Evolutionary conservation across 2,113 vertebrate genomes (phyloP), one percentile per base, ranked within the genome.

Genomic region (Grammomys surdaster): DNA sequence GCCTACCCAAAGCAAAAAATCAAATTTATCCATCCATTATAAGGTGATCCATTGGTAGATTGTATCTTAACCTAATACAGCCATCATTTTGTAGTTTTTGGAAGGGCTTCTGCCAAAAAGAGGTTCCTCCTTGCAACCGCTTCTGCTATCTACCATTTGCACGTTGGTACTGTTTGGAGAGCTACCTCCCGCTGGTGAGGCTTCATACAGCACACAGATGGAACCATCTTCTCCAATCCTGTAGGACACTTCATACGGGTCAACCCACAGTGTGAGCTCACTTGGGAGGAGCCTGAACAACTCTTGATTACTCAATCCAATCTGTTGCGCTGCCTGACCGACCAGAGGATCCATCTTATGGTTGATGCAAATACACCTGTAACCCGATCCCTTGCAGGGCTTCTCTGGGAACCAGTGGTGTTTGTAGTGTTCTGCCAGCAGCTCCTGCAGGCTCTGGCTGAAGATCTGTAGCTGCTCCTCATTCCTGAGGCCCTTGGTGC

Each of bases 261-360:
- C 99, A 93, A 99, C 99, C 99, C 99, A 99, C 97, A 99, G 99
- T 1, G 99, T 99, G 98, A 99, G 99, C 99, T 99, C 99, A 14
- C 99, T 99, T 90, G 99, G 99, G 97, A 99, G 99, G 97, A 99
- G 99, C 98, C 99, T 98, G 99, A 99, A 99, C 97, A 99, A 99
- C 99, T 99, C 99, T 98, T 99, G 99, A 98, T 99, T 99, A 98
- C 99, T 99, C 98, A 99, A 98, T 98, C 99, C 99, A 89, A 99
- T 99, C 97, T 99, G 99, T 98, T 99, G 99, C 73, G 99, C 99
- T 7, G 99, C 99, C 98, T 99, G 99, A 97, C 99, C 98, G 98
- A 99, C 99, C 98, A 99, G 98, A 72, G 99, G 99, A 99, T 99
- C 99, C 99, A 99, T 99, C 99, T 99, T 99, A 99, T 99, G 99